These are phyloP conservation scores for Harpalus rubripes DNA, from an alignment of 2,888 invertebrate genomes.

Conservation along the genomic window DNA sequence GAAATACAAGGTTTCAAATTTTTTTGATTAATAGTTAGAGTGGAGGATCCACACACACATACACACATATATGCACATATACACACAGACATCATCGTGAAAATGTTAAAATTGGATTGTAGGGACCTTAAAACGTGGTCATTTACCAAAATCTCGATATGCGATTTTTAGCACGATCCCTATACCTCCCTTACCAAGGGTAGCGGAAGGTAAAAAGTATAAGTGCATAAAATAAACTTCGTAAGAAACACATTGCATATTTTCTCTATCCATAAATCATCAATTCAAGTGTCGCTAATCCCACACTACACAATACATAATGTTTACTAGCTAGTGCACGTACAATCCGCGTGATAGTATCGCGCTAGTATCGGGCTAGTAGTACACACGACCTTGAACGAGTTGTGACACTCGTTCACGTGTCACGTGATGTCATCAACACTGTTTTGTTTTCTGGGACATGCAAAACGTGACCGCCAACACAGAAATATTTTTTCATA, in stretches of 20 bases:
- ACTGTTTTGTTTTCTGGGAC: neutral
- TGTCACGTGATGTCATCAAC: slow-evolving; percentile 1
- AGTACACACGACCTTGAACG: slow-evolving; percentile 36
- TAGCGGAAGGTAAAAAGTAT: too few relatives aligned
- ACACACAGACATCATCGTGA: too few relatives aligned
- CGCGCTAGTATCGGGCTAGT: slow-evolving; percentile 21
- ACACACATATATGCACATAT: too few relatives aligned
- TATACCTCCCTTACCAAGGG: too few relatives aligned
- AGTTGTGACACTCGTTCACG: neutral
- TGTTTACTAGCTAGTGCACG: slow-evolving; percentile 9
- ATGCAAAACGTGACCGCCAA: neutral
- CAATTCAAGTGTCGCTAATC: neutral
- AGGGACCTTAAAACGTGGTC: too few relatives aligned
- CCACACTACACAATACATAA: neutral
- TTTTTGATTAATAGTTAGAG: too few relatives aligned
- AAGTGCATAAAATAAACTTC: too few relatives aligned
- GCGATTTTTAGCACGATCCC: too few relatives aligned
- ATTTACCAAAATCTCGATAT: too few relatives aligned
- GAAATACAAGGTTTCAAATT: too few relatives aligned
- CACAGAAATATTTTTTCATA: neutral
- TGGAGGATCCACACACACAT: too few relatives aligned
- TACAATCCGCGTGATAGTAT: neutral
- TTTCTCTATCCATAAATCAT: neutral
- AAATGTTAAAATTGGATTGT: too few relatives aligned
- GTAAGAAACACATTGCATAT: neutral